Evolutionary conservation across 2,888 invertebrate genomes (phyloP), one percentile per base, ranked within the genome.

Genomic region (Troides aeacus): DNA sequence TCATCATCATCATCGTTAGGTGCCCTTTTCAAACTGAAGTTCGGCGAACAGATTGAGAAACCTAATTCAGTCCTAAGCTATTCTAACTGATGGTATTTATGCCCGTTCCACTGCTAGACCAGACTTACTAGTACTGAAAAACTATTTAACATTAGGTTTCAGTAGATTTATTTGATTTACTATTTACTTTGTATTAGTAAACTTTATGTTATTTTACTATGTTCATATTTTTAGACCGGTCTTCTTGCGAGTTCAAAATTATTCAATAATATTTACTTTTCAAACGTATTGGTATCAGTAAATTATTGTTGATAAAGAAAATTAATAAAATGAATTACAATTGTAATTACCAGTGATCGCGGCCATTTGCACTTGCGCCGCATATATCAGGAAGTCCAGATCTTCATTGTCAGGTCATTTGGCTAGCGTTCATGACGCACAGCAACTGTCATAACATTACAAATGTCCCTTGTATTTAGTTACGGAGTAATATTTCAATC

Each of bases 361-460:
- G 71, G 66, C 66, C 65, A 66, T 73, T 69, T 74, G 79, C 88
- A 90, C 82, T 86, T 87, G 90, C 73, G 85, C 79, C 70, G 75
- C 81, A 89, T 87, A 80, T 80, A 77, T 90, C 87, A 89, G 87
- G 84, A 87, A 87, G 81, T 85, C 84, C 83, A 84, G 80, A 75
- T 74, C 75, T 79, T 81, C 81, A 82, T 83, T 83, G 85, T 84
- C 84, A 81, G 83, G 75, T 75, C 83, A 84, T 85, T 90, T 91
- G 89, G 89, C 90, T 77, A 81, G 76, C 79, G 76, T 76, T 77
- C 78, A 75, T 84, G 82, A 84, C 81, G 76, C 77, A 81, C 75
- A 75, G 79, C 86, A 87, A 81, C 83, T 87, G 84, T 89, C 87
- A 87, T 87, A 89, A 86, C 84, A 77, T 74, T 73, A 80, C 79